Conservation (phyloP, 2,113 vertebrate genomes). For the Haemorhous mexicanus region DNA sequence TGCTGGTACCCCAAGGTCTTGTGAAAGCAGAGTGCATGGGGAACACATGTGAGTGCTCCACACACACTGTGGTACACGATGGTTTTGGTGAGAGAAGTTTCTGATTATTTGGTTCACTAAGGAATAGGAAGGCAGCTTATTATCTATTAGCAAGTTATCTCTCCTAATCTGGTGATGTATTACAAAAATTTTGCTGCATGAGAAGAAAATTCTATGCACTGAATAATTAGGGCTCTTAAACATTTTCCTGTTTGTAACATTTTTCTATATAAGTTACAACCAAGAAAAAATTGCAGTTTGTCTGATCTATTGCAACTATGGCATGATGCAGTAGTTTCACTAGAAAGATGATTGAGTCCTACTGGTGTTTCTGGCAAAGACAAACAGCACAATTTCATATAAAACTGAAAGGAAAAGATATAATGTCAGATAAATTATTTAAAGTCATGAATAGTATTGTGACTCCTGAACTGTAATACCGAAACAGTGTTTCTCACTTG, state of each 20-base stretch:
- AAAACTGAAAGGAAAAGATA: background rate
- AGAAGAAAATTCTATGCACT: background rate
- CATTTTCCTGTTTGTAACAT: background rate
- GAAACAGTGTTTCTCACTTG: background rate
- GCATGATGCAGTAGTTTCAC: background rate
- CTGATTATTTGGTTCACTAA: background rate
- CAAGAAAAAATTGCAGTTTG: background rate
- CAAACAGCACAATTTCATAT: background rate
- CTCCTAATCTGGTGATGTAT: background rate
- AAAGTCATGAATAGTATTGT: background rate
- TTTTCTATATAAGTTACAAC: background rate
- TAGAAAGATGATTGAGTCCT: background rate
- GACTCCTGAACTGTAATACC: background rate
- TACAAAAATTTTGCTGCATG: background rate
- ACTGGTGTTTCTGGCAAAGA: background rate
- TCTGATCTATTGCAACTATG: background rate
- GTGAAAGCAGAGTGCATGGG: background rate
- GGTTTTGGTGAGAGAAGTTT: background rate
- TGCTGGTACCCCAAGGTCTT: background rate
- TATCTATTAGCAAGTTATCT: background rate
- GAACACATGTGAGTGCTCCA: background rate
- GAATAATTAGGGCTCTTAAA: background rate
- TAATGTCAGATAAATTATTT: slow-evolving; percentile 1
- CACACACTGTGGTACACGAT: background rate
- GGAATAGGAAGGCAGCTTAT: background rate